phyloP scores from a whole-genome alignment of 35 echinoderm and acorn worm genomes.

The Apostichopus californicus region DNA sequence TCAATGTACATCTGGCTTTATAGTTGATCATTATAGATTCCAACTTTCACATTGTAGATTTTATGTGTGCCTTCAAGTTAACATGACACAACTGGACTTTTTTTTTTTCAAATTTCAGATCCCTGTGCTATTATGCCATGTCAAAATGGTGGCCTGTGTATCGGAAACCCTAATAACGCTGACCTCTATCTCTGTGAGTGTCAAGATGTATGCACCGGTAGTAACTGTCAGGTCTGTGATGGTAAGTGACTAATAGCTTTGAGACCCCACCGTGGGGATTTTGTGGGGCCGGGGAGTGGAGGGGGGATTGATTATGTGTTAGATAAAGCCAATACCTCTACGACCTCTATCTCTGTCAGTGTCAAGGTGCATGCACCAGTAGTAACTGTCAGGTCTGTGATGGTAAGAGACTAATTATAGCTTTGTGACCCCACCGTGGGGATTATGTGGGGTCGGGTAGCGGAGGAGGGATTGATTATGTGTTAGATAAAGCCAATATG shows the following conservation, averaged over 20 bases:
- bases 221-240: slow-evolving; percentile 21
- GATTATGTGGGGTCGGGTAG: too few species aligned
- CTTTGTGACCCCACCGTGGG: too few species aligned
- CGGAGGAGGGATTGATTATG: too few species aligned
- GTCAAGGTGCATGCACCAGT: neutral
- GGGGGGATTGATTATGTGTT: too few species aligned
- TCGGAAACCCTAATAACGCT: neutral
- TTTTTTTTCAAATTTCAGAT: slow-evolving; percentile 20
- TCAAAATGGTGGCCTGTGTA: slow-evolving; percentile 32
- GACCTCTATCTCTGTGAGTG: slow-evolving; percentile 11
- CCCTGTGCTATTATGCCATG: slow-evolving; percentile 26
- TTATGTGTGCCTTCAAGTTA: too few species aligned
- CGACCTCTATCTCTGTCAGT: slow-evolving; percentile 2
- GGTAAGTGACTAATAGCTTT: neutral
- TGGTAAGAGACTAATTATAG: neutral
- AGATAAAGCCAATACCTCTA: too few species aligned
- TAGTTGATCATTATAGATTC: too few species aligned
- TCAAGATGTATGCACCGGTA: neutral
- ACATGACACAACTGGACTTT: neutral
- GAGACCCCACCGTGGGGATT: too few species aligned
- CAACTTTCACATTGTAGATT: too few species aligned
- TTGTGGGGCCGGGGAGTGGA: too few species aligned
- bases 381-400: slow-evolving; percentile 20
- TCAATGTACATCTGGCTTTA: too few species aligned
- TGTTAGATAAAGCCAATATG: too few species aligned